Conservation (phyloP, 2,888 invertebrate genomes). For the Drosophila affinis region DNA sequence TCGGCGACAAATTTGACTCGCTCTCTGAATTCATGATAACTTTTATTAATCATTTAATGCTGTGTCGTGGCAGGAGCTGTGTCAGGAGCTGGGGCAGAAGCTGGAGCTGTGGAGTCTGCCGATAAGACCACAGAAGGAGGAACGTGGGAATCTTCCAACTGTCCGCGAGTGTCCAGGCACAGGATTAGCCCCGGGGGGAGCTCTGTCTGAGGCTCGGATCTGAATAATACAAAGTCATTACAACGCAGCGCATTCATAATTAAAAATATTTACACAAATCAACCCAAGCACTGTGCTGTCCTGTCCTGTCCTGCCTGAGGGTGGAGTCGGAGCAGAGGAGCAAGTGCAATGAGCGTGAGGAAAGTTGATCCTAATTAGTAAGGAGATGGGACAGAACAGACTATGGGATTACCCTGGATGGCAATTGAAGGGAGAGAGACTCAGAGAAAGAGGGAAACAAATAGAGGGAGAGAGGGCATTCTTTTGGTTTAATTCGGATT, state of each 20-base stretch:
- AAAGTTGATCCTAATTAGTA: slow-evolving; percentile 56
- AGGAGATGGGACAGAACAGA: not conserved
- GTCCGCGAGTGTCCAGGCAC: slow-evolving; percentile 22
- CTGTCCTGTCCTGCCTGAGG: slow-evolving; percentile 2
- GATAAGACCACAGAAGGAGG: slow-evolving; percentile 36
- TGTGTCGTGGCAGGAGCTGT: slow-evolving; percentile 14
- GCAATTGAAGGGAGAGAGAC: not conserved
- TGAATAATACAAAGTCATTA: slow-evolving; percentile 73
- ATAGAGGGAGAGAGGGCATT: not conserved
- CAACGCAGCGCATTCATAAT: slow-evolving; percentile 66
- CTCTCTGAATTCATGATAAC: slow-evolving; percentile 32
- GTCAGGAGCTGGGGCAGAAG: slow-evolving; percentile 21
- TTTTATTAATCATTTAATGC: slow-evolving; percentile 76
- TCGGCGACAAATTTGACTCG: slow-evolving; percentile 54
- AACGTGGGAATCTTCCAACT: slow-evolving; percentile 67
- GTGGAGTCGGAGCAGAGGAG: not conserved
- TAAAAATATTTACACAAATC: slow-evolving; percentile 64
- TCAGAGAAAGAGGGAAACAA: not conserved
- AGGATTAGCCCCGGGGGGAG: slow-evolving; percentile 4
- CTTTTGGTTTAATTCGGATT: not conserved
- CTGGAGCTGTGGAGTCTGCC: slow-evolving; percentile 12
- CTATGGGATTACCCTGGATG: not conserved
- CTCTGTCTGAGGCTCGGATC: slow-evolving; percentile 30
- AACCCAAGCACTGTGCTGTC: slow-evolving; percentile 17
- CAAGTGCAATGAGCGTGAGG: slow-evolving; percentile 48